phyloP scores from a whole-genome alignment of 2,113 vertebrate species.

The Bufo gargarizans region DNA sequence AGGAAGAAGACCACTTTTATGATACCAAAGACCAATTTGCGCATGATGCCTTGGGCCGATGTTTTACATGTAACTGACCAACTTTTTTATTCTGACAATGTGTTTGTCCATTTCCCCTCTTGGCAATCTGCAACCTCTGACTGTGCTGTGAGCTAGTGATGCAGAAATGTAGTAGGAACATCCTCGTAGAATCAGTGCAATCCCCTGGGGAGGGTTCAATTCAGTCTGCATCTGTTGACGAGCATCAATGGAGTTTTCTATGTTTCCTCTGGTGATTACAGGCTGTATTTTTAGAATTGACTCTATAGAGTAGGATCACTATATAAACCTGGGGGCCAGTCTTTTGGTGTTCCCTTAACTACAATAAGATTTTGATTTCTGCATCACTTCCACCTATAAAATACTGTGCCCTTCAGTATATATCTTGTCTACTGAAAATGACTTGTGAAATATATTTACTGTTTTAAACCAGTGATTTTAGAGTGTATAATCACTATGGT shows the following conservation, averaged over 20 bases:
- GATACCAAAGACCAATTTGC: background rate
- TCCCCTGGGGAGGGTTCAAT: background rate
- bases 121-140: background rate
- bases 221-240: constrained; percentile 21
- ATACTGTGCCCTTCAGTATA: background rate
- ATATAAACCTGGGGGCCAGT: background rate
- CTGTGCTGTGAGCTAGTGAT: constrained; percentile 18
- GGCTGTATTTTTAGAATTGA: background rate
- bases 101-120: background rate
- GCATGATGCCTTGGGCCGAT: background rate
- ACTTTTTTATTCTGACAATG: background rate
- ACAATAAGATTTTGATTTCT: background rate
- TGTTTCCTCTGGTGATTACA: constrained; percentile 4
- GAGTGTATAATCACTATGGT: no score
- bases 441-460: background rate
- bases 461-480: no score
- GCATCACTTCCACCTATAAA: background rate
- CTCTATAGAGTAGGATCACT: background rate
- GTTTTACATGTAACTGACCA: background rate
- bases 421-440: background rate
- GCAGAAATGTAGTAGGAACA: constrained; percentile 43
- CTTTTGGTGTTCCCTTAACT: background rate
- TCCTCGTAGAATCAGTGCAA: background rate
- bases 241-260: constrained; percentile 34
- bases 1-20: background rate